Conservation (phyloP, 2,888 invertebrate species). For the Isoperla grammatica region DNA sequence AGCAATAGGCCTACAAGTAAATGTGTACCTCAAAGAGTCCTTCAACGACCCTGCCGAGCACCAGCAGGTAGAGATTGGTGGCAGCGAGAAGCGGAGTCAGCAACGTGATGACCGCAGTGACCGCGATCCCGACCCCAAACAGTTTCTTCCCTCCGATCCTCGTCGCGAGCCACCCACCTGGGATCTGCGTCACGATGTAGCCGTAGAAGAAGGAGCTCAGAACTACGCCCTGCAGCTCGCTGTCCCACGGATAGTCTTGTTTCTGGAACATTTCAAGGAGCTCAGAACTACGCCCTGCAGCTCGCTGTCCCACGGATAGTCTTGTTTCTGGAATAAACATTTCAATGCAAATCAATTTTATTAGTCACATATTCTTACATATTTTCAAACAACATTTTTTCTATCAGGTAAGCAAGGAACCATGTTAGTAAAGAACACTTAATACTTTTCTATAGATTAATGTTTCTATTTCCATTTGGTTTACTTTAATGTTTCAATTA, state of each 20-base stretch:
- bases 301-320: constrained; percentile 41
- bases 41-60: constrained; percentile 42
- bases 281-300: constrained; percentile 43
- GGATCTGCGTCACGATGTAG: constrained; percentile 45
- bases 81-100: constrained; percentile 44
- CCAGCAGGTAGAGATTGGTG: constrained; percentile 39
- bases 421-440: neutral
- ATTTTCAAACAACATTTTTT: neutral
- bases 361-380: neutral
- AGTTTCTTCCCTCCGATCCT: constrained; percentile 48
- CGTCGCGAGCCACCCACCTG: constrained; percentile 47
- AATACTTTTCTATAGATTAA: neutral
- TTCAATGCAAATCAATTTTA: constrained; percentile 35
- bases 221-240: constrained; percentile 41
- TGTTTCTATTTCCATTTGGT: neutral
- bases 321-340: constrained; percentile 36
- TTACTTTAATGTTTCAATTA: too few relatives aligned
- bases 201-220: constrained; percentile 47
- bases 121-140: constrained; percentile 41
- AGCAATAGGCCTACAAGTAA: too few relatives aligned
- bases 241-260: constrained; percentile 41
- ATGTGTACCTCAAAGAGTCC: constrained; percentile 48
- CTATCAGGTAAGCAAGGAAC: neutral
- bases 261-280: constrained; percentile 42
- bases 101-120: constrained; percentile 44